A percentile compares a stretch with the other conserved stretches of the same genome.
Conservation (phyloP, 2,888 invertebrate species). For the Trachelus stipa region DNA sequence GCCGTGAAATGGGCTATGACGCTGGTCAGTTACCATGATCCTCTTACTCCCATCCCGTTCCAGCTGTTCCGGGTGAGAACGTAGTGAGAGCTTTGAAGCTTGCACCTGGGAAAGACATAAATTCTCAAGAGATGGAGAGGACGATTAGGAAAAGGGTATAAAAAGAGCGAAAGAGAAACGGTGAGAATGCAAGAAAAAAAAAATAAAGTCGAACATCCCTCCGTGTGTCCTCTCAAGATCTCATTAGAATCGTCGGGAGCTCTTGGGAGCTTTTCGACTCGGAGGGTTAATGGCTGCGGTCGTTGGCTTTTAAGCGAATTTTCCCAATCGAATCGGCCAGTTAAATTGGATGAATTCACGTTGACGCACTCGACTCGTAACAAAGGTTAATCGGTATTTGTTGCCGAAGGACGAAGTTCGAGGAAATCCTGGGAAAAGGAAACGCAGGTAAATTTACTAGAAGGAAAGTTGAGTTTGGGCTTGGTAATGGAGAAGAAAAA, state of each 20-base stretch:
- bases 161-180: not conserved
- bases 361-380: not conserved
- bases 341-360: not conserved
- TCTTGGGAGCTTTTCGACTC: not conserved
- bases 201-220: not conserved
- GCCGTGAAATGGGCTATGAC: not conserved
- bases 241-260: not conserved
- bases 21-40: not conserved
- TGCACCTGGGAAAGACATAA: not conserved
- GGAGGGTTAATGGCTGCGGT: not conserved
- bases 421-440: not conserved
- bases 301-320: not conserved
- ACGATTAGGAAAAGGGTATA: not conserved
- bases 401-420: not conserved
- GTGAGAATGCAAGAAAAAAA: not conserved
- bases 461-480: not conserved
- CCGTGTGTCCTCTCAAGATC: not conserved
- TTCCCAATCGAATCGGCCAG: not conserved
- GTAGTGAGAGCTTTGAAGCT: not conserved
- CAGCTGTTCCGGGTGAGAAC: not conserved
- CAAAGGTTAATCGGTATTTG: not conserved
- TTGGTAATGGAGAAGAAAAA: not conserved
- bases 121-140: not conserved
- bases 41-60: not conserved
- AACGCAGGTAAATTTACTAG: not conserved